phyloP scores from a whole-genome alignment of 2,888 invertebrate genomes.

The Mythimna loreyi region DNA sequence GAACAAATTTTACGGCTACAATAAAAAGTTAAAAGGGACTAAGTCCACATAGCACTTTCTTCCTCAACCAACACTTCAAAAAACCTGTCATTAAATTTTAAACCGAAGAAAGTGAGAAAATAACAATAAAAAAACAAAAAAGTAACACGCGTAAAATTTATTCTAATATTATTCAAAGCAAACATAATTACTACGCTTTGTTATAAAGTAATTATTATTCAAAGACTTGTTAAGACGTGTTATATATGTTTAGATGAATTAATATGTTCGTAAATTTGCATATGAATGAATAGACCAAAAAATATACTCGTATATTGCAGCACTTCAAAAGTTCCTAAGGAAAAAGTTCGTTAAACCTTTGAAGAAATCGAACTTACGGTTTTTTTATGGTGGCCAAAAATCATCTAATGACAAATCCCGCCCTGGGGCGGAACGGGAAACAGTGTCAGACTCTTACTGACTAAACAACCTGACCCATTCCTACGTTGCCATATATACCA shows the following conservation, averaged over 20 bases:
- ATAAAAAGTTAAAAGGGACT: not conserved
- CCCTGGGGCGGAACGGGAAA: too few relatives aligned
- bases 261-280: constrained; percentile 11
- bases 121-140: constrained; percentile 5
- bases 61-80: not conserved
- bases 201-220: constrained; percentile 17
- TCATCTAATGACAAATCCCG: too few relatives aligned
- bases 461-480: too few relatives aligned
- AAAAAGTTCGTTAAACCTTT: not conserved
- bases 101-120: constrained; percentile 22
- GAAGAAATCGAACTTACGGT: too few relatives aligned
- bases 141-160: constrained; percentile 11
- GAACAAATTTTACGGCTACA: not conserved
- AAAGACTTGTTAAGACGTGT: constrained; percentile 1
- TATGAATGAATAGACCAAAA: constrained; percentile 19
- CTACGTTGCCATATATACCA: too few relatives aligned
- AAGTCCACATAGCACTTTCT: not conserved
- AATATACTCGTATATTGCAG: too few relatives aligned
- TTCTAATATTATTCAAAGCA: constrained; percentile 33
- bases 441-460: too few relatives aligned
- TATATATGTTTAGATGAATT: not conserved
- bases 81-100: not conserved
- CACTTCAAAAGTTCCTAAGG: not conserved
- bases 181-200: constrained; percentile 13
- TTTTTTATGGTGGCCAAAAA: too few relatives aligned